Base-by-base conservation (phyloP, 2,888 invertebrate species). In the Eumacrocentrus americanus region DNA sequence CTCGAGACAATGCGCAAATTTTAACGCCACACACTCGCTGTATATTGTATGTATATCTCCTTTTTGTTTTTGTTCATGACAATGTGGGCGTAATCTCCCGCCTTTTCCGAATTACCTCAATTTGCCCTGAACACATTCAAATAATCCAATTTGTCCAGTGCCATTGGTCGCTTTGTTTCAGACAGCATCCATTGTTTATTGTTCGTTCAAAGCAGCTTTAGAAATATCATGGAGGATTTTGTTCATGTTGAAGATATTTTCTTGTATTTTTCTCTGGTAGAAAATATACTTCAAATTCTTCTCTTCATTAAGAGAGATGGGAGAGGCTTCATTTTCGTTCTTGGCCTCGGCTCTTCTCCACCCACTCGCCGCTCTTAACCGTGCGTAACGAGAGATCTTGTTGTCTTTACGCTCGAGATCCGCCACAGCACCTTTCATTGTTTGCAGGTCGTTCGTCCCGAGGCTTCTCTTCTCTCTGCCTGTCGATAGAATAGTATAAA, bases 351-450 rank as follows among this genome's bases (percentile, higher is more conserved):
- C 25, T 37, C 38, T 14, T 53, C 47, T 53, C 35, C 42, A 29
- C 29, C 29, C 40, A 48, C 37, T 57, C 29, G 38, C 23, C 23
- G 20, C 46, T 60, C 60, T 65, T 68, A 72, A 68, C 70, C 67
- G 64, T 67, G 72, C 73, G 73, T 73, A 70, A 74, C 73, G 70
- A 73, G 70, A 72, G 66, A 71, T 71, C 71, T 67, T 69, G 67
- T 69, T 73, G 70, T 70, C 68, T 72, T 73, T 70, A 67, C 71
- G 72, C 69, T 69, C 65, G 65, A 67, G 60, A 55, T 60, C 40
- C 60, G 40, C 20, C 60, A 29, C 22, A 38, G 57, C 50, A 57
- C 48, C 54, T 57, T 57, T 60, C 60, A 60, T 60, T 60, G 60
- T 60, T 60, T 54, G 40, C 59, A 50, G 59, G 59, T 59, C 59